Evolutionary conservation across 2,113 vertebrate genomes (phyloP).

Genomic region (Mobula birostris): DNA sequence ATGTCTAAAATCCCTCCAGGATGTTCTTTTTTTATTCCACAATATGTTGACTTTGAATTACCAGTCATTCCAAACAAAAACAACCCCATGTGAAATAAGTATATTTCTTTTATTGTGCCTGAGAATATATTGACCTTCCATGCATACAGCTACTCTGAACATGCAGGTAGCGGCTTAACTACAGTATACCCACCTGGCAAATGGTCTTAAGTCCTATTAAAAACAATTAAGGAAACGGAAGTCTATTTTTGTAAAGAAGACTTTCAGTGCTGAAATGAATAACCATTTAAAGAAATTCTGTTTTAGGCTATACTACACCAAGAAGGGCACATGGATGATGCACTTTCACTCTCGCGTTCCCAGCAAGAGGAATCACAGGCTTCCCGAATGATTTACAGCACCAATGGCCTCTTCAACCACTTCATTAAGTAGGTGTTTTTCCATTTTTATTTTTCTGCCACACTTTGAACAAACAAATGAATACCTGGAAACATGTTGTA

Average conservation of each 20-base stretch:
- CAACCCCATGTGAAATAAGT: no score
- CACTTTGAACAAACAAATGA: not conserved
- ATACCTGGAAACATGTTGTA: not conserved
- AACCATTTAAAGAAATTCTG: not conserved
- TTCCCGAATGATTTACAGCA: conserved; percentile 85
- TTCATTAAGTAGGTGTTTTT: conserved; percentile 71
- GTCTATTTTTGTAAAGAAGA: not conserved
- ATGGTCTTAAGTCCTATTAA: not conserved
- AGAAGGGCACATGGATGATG: conserved; percentile 89
- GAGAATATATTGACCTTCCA: not conserved
- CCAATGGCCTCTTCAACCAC: conserved; percentile 72
- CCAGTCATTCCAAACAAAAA: no score
- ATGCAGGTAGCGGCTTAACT: no score
- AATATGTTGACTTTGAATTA: no score
- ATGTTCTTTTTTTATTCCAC: no score
- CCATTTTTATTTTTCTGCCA: not conserved
- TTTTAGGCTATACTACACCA: conserved; percentile 81
- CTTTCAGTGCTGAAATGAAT: not conserved
- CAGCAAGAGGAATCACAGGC: conserved; percentile 84
- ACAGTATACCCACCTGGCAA: not conserved
- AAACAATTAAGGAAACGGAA: not conserved
- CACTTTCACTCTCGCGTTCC: conserved; percentile 73
- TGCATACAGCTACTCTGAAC: not conserved
- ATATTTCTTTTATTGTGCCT: not conserved
- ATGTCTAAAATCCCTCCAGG: no score